A percentile compares a stretch with the other conserved stretches of the same genome.
Evolutionary conservation across 2,888 invertebrate species (phyloP).

Genomic region (Tromatobia lineatoria): DNA sequence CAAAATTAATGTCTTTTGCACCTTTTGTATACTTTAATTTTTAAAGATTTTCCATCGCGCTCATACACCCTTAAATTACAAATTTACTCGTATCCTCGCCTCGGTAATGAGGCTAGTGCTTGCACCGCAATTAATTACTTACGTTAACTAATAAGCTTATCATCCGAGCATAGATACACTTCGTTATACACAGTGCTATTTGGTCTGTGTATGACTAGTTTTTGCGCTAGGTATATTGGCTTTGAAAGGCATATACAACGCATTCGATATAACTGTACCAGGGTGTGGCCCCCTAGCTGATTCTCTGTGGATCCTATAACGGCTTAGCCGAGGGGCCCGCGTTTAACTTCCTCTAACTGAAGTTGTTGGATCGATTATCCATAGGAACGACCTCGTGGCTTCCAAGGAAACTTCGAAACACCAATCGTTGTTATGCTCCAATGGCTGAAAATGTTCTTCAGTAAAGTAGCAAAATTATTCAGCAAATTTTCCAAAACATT

Average conservation of each 20-base stretch:
- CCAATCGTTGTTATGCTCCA: neutral
- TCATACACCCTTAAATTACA: conserved; percentile 48
- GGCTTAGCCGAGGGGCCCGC: conserved; percentile 2
- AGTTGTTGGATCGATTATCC: conserved; percentile 67
- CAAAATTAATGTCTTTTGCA: no score
- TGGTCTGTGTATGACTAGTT: neutral
- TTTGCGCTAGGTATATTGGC: conserved; percentile 29
- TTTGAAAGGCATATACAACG: conserved; percentile 29
- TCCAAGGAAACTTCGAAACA: conserved; percentile 33
- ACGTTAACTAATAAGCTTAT: conserved; percentile 20
- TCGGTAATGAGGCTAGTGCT: conserved; percentile 29
- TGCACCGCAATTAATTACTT: conserved; percentile 39
- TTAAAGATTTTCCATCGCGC: no score
- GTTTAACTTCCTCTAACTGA: conserved; percentile 37
- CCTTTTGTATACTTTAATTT: no score
- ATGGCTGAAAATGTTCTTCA: neutral
- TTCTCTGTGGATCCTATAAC: conserved; percentile 38
- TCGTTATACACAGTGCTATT: conserved; percentile 6
- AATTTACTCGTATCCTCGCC: conserved; percentile 18
- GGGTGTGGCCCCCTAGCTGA: conserved; percentile 58
- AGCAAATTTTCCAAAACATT: neutral
- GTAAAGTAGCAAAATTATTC: neutral
- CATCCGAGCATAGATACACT: neutral
- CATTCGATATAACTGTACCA: conserved; percentile 59
- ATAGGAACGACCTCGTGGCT: conserved; percentile 63